phyloP scores from a whole-genome alignment of 35 echinoderm and acorn worm genomes.

The Hemicentrotus pulcherrimus region DNA sequence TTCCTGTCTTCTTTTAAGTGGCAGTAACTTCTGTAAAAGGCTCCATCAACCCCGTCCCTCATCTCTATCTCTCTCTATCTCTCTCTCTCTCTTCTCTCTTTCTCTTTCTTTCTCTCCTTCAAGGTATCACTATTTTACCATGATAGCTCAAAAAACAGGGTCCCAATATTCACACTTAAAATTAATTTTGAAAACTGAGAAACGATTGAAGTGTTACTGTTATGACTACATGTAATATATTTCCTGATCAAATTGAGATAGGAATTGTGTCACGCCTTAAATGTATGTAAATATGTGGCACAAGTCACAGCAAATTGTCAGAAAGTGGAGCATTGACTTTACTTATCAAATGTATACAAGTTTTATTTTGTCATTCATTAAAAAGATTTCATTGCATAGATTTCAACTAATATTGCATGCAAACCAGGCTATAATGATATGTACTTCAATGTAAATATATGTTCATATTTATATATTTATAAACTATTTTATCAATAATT shows the following conservation, averaged over 20 bases:
- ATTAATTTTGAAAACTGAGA: background rate
- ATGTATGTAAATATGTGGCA: background rate
- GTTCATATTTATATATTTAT: slow-evolving; percentile 44
- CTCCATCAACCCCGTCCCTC: background rate
- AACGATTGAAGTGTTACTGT: background rate
- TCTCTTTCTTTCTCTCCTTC: background rate
- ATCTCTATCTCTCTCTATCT: background rate
- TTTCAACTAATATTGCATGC: slow-evolving; percentile 21
- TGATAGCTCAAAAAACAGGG: background rate
- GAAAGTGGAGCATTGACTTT: background rate
- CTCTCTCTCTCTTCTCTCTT: background rate
- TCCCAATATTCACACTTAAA: background rate
- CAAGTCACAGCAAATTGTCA: background rate
- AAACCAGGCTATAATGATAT: slow-evolving; percentile 38
- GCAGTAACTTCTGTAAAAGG: no score
- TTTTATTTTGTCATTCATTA: slow-evolving; percentile 48
- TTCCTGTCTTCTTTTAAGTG: no score
- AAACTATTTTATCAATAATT: background rate
- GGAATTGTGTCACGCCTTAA: background rate
- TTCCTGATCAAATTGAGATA: background rate
- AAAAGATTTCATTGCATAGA: slow-evolving; percentile 27
- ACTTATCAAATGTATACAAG: slow-evolving; percentile 43
- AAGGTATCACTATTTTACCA: no score
- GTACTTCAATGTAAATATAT: slow-evolving; percentile 46
- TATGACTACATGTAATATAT: background rate